These are phyloP conservation scores for Panulirus ornatus DNA, from an alignment of 1,140 invertebrate species.

Conservation along the genomic window DNA sequence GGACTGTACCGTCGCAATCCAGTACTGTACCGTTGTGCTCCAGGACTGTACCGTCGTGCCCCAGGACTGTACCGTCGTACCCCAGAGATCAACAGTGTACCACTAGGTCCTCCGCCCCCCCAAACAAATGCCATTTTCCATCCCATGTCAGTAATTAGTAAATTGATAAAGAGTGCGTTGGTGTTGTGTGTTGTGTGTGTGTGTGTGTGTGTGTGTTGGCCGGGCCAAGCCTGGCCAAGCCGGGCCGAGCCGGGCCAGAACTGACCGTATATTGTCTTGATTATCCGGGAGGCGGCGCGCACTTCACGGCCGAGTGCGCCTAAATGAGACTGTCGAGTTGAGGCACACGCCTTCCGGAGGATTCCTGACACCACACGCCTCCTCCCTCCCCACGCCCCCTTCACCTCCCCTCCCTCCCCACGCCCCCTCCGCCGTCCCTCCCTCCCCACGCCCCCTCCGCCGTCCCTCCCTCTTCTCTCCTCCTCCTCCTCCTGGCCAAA, in stretches of 20 bases:
- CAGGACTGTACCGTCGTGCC: no score
- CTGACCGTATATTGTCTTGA: conserved; percentile 36
- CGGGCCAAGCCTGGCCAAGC: no score
- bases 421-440: not conserved
- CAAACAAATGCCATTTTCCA: no score
- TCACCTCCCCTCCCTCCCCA: not conserved
- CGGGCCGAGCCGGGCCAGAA: conserved; percentile 1
- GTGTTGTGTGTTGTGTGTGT: not conserved
- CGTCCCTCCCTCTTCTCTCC: not conserved
- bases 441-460: not conserved
- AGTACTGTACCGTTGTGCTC: no score
- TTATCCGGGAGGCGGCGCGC: conserved; percentile 22
- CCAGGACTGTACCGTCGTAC: no score
- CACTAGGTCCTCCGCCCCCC: no score
- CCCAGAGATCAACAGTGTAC: no score
- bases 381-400: not conserved
- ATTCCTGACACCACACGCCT: not conserved
- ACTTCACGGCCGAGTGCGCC: conserved; percentile 20
- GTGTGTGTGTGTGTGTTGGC: not conserved
- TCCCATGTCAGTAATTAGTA: not conserved
- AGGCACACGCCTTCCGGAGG: not conserved
- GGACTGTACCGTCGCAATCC: no score
- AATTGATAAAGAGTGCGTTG: not conserved
- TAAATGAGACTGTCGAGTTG: conserved; percentile 41
- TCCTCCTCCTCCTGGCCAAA: not conserved